A percentile compares a stretch with the other conserved stretches of the same genome.
These are phyloP conservation scores for Gorsachius goisagi DNA, from an alignment of 2,113 vertebrate species.

Conservation along the genomic window DNA sequence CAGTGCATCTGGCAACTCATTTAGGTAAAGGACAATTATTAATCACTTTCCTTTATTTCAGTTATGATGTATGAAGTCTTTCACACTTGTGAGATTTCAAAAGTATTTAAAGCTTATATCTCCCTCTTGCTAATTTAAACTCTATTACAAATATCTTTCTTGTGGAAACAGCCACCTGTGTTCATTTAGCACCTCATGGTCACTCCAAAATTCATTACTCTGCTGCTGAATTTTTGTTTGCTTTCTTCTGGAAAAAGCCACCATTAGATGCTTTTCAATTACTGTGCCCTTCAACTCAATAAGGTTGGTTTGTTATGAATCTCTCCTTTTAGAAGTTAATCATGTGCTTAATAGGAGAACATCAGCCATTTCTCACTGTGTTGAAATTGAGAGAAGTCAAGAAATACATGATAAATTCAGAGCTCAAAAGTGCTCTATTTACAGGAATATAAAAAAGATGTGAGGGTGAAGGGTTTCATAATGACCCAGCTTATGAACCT, in stretches of 20 bases:
- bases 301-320: constrained; percentile 26
- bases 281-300: constrained; percentile 47
- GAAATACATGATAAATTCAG: background rate
- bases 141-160: constrained; percentile 66
- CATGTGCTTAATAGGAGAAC: constrained; percentile 26
- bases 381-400: constrained; percentile 1
- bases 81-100: constrained; percentile 70
- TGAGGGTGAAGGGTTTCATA: background rate
- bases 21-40: constrained; percentile 72
- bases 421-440: background rate
- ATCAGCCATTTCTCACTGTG: constrained; percentile 13
- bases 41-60: constrained; percentile 72
- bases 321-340: constrained; percentile 44
- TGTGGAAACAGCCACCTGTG: constrained; percentile 73
- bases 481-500: background rate
- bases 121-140: constrained; percentile 73
- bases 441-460: background rate
- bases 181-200: constrained; percentile 67
- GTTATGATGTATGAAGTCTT: constrained; percentile 74
- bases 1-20: constrained; percentile 71
- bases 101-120: constrained; percentile 65
- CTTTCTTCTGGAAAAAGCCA: constrained; percentile 12
- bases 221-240: constrained; percentile 38
- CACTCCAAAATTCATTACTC: constrained; percentile 58
- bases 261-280: constrained; percentile 34